Conservation (phyloP, 2,797 vertebrate species). For the Hemitrygon akajei region DNA sequence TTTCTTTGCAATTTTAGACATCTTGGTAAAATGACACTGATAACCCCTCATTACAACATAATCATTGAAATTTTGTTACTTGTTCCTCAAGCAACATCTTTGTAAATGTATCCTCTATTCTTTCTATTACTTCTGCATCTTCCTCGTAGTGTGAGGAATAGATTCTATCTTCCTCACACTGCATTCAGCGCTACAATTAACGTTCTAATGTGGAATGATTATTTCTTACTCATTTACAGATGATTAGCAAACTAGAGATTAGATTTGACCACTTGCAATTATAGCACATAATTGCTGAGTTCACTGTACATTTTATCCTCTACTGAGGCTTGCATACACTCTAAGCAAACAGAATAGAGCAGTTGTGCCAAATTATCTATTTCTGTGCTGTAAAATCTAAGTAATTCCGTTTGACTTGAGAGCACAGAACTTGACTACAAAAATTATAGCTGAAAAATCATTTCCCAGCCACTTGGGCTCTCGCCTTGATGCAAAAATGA, state of each 20-base stretch:
- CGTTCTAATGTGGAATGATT: background rate
- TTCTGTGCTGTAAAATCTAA: background rate
- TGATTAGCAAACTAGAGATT: background rate
- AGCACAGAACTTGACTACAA: background rate
- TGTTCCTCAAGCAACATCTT: background rate
- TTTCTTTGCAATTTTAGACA: background rate
- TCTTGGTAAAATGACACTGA: background rate
- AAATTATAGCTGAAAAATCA: background rate
- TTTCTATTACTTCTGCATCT: background rate
- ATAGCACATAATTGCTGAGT: background rate
- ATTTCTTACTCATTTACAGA: background rate
- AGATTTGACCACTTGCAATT: background rate
- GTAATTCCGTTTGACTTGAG: background rate
- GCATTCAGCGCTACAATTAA: background rate
- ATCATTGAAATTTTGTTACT: background rate
- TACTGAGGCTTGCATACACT: background rate
- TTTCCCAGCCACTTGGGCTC: background rate
- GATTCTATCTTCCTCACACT: background rate
- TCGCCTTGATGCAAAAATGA: conserved; percentile 14
- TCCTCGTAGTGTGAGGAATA: background rate
- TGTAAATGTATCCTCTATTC: too few species aligned
- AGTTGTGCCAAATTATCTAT: background rate
- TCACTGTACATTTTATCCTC: background rate
- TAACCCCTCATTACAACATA: too few species aligned
- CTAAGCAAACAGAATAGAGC: background rate